Evolutionary conservation across 2,888 invertebrate species (phyloP), one percentile per base, ranked within the genome.

Genomic region (Pyrochroa serraticornis): DNA sequence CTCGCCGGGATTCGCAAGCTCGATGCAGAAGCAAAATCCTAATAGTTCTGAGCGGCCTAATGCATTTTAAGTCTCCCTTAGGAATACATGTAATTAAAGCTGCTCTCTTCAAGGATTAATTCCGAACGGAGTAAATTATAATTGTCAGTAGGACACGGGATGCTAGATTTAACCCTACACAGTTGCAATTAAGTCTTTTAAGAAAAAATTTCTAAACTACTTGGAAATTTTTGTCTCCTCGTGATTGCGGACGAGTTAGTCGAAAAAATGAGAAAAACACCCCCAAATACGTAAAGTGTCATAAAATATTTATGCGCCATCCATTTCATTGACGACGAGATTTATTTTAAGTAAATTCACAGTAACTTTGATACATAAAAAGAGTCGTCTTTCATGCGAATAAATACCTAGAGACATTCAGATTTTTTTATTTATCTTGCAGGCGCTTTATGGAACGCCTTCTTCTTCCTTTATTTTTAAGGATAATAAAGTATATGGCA

Each of bases 1-100:
- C 9, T 9, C n/a, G n/a, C n/a, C n/a, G 34, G 8, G n/a, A 7
- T 9, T 22, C 22, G 22, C 14, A 35, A 42, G 10, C 7, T 30
- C 38, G 52, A 43, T 50, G 50, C 36, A 41, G 32, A 14, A 49
- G 41, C 7, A 35, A 56, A 58, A 46, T 38, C 56, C 47, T 58
- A 57, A 60, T 58, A 56, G 54, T 60, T 55, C 22, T 60, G 65
- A 53, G 60, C 57, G 57, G 65, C 70, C 70, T 63, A 67, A 66
- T 69, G 69, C 70, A 68, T 70, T 75, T 75, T 71, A 73, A 68
- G 60, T 67, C 71, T 71, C 77, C 72, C 60, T 62, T 59, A 74
- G 75, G 75, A 73, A 73, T 74, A 71, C 72, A 67, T 71, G 75
- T 77, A 77, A 76, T 77, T 77, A 77, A 76, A 76, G 76, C 72